Evolutionary conservation across 1,140 invertebrate species (phyloP).

Genomic region (Diorhabda carinulata): DNA sequence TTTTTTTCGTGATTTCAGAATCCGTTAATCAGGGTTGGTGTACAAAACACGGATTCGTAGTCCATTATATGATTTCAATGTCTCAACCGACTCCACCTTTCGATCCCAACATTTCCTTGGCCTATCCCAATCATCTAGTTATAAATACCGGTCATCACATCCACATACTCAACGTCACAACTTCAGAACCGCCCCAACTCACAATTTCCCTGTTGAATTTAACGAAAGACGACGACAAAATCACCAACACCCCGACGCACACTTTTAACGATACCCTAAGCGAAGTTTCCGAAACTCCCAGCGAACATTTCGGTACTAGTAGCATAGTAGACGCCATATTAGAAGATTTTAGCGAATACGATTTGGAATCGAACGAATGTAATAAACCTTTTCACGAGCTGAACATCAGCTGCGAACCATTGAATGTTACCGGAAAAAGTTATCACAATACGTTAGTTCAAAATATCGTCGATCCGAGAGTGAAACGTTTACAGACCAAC

Average conservation of each 20-base stretch:
- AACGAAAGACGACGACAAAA: constrained; percentile 31
- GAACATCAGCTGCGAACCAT: constrained; percentile 48
- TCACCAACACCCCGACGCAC: constrained; percentile 9
- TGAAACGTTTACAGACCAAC: constrained; percentile 41
- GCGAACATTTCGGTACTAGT: constrained; percentile 42
- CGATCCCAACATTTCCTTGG: constrained; percentile 42
- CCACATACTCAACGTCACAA: constrained; percentile 43
- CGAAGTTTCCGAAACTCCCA: constrained; percentile 43
- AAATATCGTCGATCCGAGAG: constrained; percentile 44
- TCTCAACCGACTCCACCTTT: constrained; percentile 40
- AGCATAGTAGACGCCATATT: constrained; percentile 45
- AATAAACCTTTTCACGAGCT: constrained; percentile 48
- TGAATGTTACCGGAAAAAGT: constrained; percentile 47
- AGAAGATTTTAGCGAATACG: constrained; percentile 47
- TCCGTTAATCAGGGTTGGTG: constrained; percentile 42
- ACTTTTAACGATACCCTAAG: constrained; percentile 39
- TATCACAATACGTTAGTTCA: constrained; percentile 47
- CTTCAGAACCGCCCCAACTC: constrained; percentile 28
- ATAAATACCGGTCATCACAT: constrained; percentile 48
- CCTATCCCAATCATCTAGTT: constrained; percentile 46
- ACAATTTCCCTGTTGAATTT: constrained; percentile 20
- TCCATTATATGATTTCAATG: constrained; percentile 45
- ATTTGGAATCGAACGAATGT: constrained; percentile 44
- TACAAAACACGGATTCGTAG: constrained; percentile 44
- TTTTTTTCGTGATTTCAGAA: constrained; percentile 29